Conservation (phyloP, 2,113 vertebrate genomes). For the Neolamprologus longior region DNA sequence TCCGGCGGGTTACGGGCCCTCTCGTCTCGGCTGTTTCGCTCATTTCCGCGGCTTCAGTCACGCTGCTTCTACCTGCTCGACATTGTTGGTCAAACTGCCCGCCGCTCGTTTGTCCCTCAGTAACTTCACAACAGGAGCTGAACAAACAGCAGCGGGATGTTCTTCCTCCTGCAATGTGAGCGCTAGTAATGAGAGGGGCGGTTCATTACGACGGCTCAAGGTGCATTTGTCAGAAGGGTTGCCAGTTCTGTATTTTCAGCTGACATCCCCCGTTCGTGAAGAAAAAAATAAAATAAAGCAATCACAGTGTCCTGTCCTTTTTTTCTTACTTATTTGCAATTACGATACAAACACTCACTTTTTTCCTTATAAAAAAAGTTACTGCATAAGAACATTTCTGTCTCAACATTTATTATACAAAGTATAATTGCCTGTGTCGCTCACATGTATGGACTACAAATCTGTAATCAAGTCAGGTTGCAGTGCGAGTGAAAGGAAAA, state of each 20-base stretch:
- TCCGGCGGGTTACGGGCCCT: constrained; percentile 51
- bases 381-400: background rate
- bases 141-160: background rate
- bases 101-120: background rate
- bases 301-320: background rate
- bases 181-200: background rate
- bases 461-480: background rate
- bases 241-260: constrained; percentile 36
- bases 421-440: background rate
- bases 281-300: background rate
- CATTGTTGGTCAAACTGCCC: background rate
- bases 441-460: background rate
- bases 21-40: constrained; percentile 56
- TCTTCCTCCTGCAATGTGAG: background rate
- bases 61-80: background rate
- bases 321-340: background rate
- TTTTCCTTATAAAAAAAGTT: background rate
- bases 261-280: constrained; percentile 16
- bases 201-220: constrained; percentile 5
- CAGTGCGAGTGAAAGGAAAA: accelerated
- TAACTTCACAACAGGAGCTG: background rate
- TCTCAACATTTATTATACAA: background rate
- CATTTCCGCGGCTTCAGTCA: constrained; percentile 43
- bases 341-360: background rate
- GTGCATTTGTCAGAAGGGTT: constrained; percentile 21